phyloP scores from a whole-genome alignment of 2,113 vertebrate genomes.

The Paracanthobrama guichenoti region DNA sequence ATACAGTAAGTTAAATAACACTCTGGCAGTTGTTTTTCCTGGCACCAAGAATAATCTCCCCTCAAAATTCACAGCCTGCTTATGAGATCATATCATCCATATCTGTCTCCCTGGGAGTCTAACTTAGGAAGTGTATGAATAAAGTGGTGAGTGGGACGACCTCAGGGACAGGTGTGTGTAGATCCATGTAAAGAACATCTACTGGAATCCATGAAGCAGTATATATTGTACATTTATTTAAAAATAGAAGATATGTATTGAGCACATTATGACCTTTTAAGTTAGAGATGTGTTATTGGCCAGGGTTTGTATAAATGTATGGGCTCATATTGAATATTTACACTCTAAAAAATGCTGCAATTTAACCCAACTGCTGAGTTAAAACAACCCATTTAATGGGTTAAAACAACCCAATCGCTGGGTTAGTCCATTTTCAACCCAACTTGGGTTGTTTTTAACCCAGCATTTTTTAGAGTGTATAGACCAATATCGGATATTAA shows the following conservation, averaged over 20 bases:
- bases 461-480: too few species aligned
- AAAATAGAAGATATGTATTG: neutral
- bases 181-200: constrained; percentile 1
- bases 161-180: neutral
- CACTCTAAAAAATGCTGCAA: too few species aligned
- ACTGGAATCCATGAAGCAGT: neutral
- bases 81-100: constrained; percentile 27
- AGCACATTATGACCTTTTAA: too few species aligned
- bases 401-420: too few species aligned
- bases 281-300: neutral
- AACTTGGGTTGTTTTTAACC: too few species aligned
- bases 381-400: too few species aligned
- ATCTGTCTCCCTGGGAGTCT: constrained; percentile 20
- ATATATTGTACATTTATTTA: neutral
- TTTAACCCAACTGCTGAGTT: too few species aligned
- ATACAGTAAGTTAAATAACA: neutral
- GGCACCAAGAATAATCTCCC: constrained; percentile 12
- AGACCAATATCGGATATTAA: neutral
- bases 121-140: constrained; percentile 50
- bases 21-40: constrained; percentile 30
- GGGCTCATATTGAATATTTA: neutral
- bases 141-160: neutral
- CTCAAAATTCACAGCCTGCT: neutral
- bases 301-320: neutral
- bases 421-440: too few species aligned